A percentile compares a stretch with the other conserved stretches of the same genome.
Evolutionary conservation across 2,797 vertebrate genomes (phyloP).

Genomic region (Enteromius fasciolatus): DNA sequence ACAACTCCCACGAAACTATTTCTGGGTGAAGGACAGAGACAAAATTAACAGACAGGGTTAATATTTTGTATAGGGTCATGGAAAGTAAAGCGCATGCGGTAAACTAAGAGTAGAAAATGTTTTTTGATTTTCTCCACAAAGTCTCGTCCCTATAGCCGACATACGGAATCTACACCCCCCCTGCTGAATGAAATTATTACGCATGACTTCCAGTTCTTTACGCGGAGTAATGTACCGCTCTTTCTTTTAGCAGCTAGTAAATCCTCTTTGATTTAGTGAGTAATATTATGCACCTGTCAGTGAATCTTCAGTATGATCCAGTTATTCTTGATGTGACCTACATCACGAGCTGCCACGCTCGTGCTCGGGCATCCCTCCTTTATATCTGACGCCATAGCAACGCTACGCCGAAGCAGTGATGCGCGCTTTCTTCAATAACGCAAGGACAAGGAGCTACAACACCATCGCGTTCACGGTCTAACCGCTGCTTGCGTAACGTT

Average conservation of each 20-base stretch:
- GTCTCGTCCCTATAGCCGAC: neutral
- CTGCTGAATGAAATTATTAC: neutral
- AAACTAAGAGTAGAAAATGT: neutral
- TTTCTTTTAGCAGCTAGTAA: neutral
- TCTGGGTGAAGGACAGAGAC: slow-evolving; percentile 3
- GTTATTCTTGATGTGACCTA: slow-evolving; percentile 37
- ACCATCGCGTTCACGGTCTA: slow-evolving; percentile 4
- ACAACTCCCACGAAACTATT: slow-evolving; percentile 25
- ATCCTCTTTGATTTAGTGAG: neutral
- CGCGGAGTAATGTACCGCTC: neutral
- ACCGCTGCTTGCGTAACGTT: neutral
- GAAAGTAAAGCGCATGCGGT: neutral
- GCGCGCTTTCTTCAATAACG: slow-evolving; percentile 24
- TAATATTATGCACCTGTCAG: neutral
- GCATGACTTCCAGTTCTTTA: neutral
- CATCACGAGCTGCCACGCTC: slow-evolving; percentile 29
- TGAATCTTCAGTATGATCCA: neutral
- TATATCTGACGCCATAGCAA: slow-evolving; percentile 41
- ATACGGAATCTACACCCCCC: neutral
- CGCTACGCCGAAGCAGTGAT: slow-evolving; percentile 22
- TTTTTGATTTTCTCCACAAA: no score
- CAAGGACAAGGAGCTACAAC: slow-evolving; percentile 23
- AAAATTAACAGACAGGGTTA: slow-evolving; percentile 16
- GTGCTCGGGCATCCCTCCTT: slow-evolving; percentile 44
- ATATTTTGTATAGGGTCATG: neutral